Base-by-base conservation (phyloP, 2,113 vertebrate genomes). In the Melanocharis versteri region DNA sequence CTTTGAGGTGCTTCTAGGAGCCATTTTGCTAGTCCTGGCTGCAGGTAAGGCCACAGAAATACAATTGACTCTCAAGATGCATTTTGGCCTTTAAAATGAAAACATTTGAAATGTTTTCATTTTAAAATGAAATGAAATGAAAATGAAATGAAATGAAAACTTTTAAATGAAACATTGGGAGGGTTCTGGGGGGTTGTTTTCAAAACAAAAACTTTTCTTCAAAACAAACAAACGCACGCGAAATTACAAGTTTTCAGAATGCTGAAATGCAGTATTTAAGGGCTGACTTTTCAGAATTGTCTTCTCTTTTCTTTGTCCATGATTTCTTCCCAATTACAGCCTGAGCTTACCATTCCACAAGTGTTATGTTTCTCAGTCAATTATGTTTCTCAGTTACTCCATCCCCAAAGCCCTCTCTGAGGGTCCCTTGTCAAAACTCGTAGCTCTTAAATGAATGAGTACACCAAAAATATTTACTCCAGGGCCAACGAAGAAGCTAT, bases 401-500 rank as follows among this genome's bases (percentile, higher is more conserved):
- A 15, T 64, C 44, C 56, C 50, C 10, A 89, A 51, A 85, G 47
- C 37, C 13, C 17, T 26, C 30, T 82, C 40, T 20, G 75, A 0
- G 0, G 17, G 10, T 66, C 51, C 13, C 17, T 50, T 50, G 39
- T 23, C 39, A 64, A 61, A 83, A 57, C 22, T 10, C 50, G 39
- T 23, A 22, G 45, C 42, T 88, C 28, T 77, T 40, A 42, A 35
- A 13, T 37, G 37, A 27, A 15, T 5, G 30, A 61, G 3, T 22
- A 26, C 48, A 58, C 1, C 15, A 13, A 23, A 42, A 21, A 4
- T 5, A 16, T 6, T 60, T 45, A 27, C 18, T 35, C 8, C 6
- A 28, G 51, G 21, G 30, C 17, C 54, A 28, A 8, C 0, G 2
- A 28, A 26, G n/a, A n/a, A 33, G 39, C n/a, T 11, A 1, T 45